Evolutionary conservation across 2,888 invertebrate species (phyloP), one percentile per base, ranked within the genome.

Genomic region (Heliconius sara): DNA sequence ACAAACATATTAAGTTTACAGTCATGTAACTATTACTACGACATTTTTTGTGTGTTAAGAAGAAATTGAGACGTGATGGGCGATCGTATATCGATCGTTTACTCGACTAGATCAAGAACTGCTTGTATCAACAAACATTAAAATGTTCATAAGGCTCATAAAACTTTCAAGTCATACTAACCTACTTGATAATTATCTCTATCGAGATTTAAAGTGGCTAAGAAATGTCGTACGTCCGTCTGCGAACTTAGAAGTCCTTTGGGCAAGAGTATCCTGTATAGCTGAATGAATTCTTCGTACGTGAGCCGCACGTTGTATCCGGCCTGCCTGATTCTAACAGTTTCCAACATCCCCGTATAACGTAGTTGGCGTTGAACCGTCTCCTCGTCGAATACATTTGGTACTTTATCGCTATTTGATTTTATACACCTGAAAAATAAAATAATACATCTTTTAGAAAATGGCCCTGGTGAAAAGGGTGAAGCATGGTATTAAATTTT

Each of bases 341-440:
- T 99, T 90, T 99, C 99, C 87, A 99, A 89, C 99, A 99, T 99
- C 82, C 99, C 99, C 0, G 99, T 99, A 92, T 99, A 99, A 16
- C 99, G 96, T 80, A 99, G 95, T 83, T 96, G 96, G 76, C 99
- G 96, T 87, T 99, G 97, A 13, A 99, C 99, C 0, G 99, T 98
- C 83, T 98, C 98, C 87, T 99, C 98, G 91, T 99, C 98, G 92
- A 99, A 99, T 84, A 97, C 97, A 90, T 98, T 98, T 0, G 99
- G 97, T 83, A 98, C 97, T 96, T 99, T 99, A 84, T 98, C 98
- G 80, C 97, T 97, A 92, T 99, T 99, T 77, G 99, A 99, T 94
- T 99, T 99, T 90, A 99, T 99, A 91, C 99, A 99, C 82, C 99
- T 95, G 89, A 70, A 16, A 70, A 70, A 13, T 68, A n/a, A 5